Base-by-base conservation (phyloP, 2,113 vertebrate species). In the Erpornis zantholeuca region DNA sequence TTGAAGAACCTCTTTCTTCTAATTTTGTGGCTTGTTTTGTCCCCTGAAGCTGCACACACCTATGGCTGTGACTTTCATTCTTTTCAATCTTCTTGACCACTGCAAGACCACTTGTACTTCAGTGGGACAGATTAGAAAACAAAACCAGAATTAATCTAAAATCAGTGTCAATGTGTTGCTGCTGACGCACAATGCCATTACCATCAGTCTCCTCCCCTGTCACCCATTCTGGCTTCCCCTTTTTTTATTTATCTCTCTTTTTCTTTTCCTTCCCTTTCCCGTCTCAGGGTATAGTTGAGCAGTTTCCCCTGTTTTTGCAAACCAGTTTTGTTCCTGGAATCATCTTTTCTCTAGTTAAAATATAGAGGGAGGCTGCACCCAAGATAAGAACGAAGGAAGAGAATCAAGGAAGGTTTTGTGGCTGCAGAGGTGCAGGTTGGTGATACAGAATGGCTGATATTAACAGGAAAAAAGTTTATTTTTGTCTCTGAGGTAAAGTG, bases 231-330 rank as follows among this genome's bases (percentile, higher is more conserved):
- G 75, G 31, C 93, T 97, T 97, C 94, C 65, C 10, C 31, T 75
- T 95, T 94, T 92, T 33, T 66, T 15, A 40, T 64, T 47, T 83
- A 1, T n/a, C 36, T 72, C 15, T 47, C 7, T 66, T 31, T 59
- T 38, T 47, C 50, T 35, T 31, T 20, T 9, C 5, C 60, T 69
- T 77, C 69, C 73, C 17, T 91, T 87, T 79, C 35, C 53, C 0
- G 0, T 66, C 53, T 87, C 40, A 7, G 19, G 20, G 9, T 24
- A 29, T 19, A 61, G 73, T 38, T 65, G 54, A 91, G 80, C 42
- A 83, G 69, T 91, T 97, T 68, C 92, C 84, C 57, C 47, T 93
- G 95, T 96, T 77, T 23, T 85, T 42, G 76, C 44, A 70, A 53
- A 65, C 20, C 19, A 40, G 17, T 76, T 83, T 85, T 81, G 53